Percentiles rank a stretch among this genome's conserved stretches.
These are phyloP conservation scores for Heliconius cydno DNA, from an alignment of 2,888 invertebrate genomes.

Conservation along the genomic window DNA sequence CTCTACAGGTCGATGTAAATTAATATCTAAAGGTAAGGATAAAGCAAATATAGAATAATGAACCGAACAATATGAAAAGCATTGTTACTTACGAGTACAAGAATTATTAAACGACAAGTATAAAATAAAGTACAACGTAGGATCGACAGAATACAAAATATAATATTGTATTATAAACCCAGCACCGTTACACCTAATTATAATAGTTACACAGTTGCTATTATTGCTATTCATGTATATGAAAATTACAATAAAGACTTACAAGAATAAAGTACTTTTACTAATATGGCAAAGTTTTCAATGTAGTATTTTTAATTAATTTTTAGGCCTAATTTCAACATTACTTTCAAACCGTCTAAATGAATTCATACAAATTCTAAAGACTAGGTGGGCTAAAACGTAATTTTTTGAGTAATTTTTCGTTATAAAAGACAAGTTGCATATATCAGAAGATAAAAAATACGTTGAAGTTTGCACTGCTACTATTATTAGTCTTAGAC, in stretches of 20 bases:
- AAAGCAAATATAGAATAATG: constrained; percentile 63
- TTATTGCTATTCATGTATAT: constrained; percentile 67
- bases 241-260: constrained; percentile 78
- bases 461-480: constrained; percentile 38
- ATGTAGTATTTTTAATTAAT: constrained; percentile 73
- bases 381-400: constrained; percentile 80
- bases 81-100: constrained; percentile 67
- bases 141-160: constrained; percentile 77
- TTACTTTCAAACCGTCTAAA: constrained; percentile 66
- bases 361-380: constrained; percentile 71
- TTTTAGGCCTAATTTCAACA: constrained; percentile 71
- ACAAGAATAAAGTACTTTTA: constrained; percentile 79
- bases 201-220: constrained; percentile 78
- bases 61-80: constrained; percentile 77
- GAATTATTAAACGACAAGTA: constrained; percentile 74
- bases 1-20: constrained; percentile 49
- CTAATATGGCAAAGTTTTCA: constrained; percentile 84
- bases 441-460: constrained; percentile 32
- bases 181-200: constrained; percentile 81
- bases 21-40: constrained; percentile 52
- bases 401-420: constrained; percentile 50
- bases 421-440: constrained; percentile 34
- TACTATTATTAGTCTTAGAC: constrained; percentile 28
- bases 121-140: constrained; percentile 74
- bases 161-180: constrained; percentile 76